Evolutionary conservation across 2,113 vertebrate genomes (phyloP).

Genomic region (Burhinus bistriatus): DNA sequence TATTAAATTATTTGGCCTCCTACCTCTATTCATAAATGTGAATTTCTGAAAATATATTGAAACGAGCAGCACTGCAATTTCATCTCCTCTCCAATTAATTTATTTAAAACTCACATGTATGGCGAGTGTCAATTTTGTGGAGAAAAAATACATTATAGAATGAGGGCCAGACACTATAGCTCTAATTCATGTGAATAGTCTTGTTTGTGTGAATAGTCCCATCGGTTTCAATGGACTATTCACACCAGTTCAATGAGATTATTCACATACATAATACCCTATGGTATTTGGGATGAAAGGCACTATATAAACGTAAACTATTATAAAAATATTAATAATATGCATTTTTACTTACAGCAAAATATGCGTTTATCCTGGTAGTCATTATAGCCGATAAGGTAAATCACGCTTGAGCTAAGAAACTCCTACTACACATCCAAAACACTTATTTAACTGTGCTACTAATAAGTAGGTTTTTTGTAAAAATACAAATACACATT

Average conservation of each 20-base stretch:
- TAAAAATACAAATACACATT: slow-evolving; percentile 45
- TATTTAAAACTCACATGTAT: slow-evolving; percentile 13
- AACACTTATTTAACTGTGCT: slow-evolving; percentile 58
- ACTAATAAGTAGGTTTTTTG: slow-evolving; percentile 45
- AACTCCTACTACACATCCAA: slow-evolving; percentile 32
- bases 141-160: background rate
- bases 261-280: slow-evolving; percentile 38
- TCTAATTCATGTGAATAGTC: slow-evolving; percentile 21
- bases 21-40: background rate
- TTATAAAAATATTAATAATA: slow-evolving; percentile 61
- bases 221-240: slow-evolving; percentile 49
- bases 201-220: slow-evolving; percentile 22
- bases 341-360: slow-evolving; percentile 29
- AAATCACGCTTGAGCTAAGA: slow-evolving; percentile 22
- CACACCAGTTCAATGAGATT: slow-evolving; percentile 53
- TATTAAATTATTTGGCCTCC: slow-evolving; percentile 22
- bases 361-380: background rate
- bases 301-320: background rate
- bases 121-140: background rate
- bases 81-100: slow-evolving; percentile 33
- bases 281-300: slow-evolving; percentile 39
- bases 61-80: slow-evolving; percentile 27
- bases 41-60: slow-evolving; percentile 26
- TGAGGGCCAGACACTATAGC: background rate
- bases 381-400: slow-evolving; percentile 31